Percentiles rank a stretch among this genome's conserved stretches.
Conservation (phyloP, 2,797 vertebrate species). For the Sebastes melanostomus region DNA sequence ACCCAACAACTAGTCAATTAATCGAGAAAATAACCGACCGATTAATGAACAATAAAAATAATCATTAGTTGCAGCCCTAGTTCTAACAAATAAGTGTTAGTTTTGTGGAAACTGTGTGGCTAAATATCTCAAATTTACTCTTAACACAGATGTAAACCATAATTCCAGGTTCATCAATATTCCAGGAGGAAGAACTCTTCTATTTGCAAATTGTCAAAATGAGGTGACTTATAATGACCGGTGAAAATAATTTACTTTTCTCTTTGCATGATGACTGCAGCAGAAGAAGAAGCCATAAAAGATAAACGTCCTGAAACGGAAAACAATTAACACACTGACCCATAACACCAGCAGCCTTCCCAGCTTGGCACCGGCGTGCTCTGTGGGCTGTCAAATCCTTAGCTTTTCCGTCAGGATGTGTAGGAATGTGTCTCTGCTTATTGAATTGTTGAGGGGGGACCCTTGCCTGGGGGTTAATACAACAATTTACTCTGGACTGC, state of each 20-base stretch:
- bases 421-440: conserved; percentile 72
- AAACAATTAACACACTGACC: conserved; percentile 76
- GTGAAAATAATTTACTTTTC: conserved; percentile 48
- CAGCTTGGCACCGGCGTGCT: conserved; percentile 38
- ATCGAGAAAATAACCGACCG: too few relatives aligned
- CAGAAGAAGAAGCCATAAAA: conserved; percentile 40
- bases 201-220: conserved; percentile 26
- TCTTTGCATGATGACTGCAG: conserved; percentile 36
- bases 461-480: conserved; percentile 81
- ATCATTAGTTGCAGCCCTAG: too few relatives aligned
- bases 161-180: conserved; percentile 25
- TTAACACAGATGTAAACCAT: background rate
- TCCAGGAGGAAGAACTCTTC: background rate
- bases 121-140: background rate
- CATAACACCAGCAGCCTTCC: conserved; percentile 49
- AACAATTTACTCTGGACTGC: conserved; percentile 82
- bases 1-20: too few relatives aligned
- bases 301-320: conserved; percentile 59
- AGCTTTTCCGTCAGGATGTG: conserved; percentile 64
- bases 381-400: conserved; percentile 51
- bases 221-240: conserved; percentile 14
- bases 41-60: too few relatives aligned
- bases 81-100: background rate
- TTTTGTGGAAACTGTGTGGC: background rate
- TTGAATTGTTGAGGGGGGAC: conserved; percentile 77